Percentiles rank a stretch among this genome's conserved stretches.
Evolutionary conservation across 2,113 vertebrate species (phyloP).

Genomic region (Cervus canadensis): DNA sequence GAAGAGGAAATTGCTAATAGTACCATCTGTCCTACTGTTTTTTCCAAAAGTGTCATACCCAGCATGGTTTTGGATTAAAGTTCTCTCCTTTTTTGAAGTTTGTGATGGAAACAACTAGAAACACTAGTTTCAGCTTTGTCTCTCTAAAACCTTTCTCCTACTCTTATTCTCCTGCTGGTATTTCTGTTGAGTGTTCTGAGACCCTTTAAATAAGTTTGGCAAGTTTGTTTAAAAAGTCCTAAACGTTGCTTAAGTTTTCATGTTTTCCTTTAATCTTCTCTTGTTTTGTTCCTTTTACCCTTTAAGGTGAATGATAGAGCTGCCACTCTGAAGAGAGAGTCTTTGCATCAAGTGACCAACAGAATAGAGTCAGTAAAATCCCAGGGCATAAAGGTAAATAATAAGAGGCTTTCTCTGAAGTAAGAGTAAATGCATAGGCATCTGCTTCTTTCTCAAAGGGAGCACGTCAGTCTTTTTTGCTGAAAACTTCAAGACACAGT

Average conservation of each 20-base stretch:
- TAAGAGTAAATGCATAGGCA: background rate
- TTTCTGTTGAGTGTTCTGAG: background rate
- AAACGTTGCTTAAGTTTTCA: background rate
- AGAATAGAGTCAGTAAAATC: conserved; percentile 67
- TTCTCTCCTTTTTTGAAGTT: background rate
- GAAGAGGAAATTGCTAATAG: conserved; percentile 1
- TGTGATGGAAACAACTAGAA: background rate
- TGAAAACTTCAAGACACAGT: conserved; percentile 4
- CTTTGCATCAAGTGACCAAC: conserved; percentile 68
- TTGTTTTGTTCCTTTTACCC: background rate
- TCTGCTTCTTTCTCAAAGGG: conserved; percentile 2
- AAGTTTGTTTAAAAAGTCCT: conserved; percentile 1
- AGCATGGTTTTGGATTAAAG: background rate
- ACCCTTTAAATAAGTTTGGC: background rate
- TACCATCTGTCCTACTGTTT: background rate
- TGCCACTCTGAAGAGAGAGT: conserved; percentile 69
- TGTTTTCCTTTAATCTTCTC: conserved; percentile 37
- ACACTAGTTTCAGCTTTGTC: background rate
- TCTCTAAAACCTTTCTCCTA: background rate
- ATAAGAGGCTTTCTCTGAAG: background rate
- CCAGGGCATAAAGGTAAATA: conserved; percentile 69
- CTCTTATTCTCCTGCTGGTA: background rate
- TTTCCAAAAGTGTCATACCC: background rate
- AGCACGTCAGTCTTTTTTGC: background rate
- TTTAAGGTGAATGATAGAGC: conserved; percentile 73